Percentiles rank a stretch among this genome's conserved stretches.
Evolutionary conservation across 1,140 invertebrate genomes (phyloP).

Genomic region (Achroia grisella): DNA sequence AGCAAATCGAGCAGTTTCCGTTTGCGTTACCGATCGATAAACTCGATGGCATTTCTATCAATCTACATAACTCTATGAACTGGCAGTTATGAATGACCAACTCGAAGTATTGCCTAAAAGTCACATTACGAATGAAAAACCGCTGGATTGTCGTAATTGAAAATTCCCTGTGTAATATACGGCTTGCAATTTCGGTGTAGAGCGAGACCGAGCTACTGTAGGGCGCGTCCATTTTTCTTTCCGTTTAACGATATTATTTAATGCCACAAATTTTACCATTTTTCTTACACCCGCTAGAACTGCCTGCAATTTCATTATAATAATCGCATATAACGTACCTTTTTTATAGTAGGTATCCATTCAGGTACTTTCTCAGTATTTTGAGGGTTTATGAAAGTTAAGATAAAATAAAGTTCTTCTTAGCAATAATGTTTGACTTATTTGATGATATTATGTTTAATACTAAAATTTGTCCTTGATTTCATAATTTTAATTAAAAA

Average conservation of each 20-base stretch:
- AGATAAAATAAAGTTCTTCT: too few species aligned
- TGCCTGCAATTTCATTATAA: constrained; percentile 66
- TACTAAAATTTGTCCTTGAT: too few species aligned
- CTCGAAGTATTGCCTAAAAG: constrained; percentile 54
- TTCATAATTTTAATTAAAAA: too few species aligned
- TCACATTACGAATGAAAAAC: constrained; percentile 72
- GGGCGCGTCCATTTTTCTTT: constrained; percentile 63
- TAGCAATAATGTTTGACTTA: too few species aligned
- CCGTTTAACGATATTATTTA: constrained; percentile 70
- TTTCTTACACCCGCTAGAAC: constrained; percentile 53
- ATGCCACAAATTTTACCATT: constrained; percentile 69
- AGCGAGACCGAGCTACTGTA: constrained; percentile 34
- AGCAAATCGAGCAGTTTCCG: too few species aligned
- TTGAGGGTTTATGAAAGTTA: too few species aligned
- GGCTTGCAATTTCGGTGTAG: constrained; percentile 62
- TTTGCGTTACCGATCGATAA: too few species aligned
- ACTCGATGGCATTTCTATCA: constrained; percentile 11
- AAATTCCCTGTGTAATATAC: constrained; percentile 70
- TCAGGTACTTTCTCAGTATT: neutral
- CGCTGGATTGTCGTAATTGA: constrained; percentile 69
- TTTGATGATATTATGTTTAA: too few species aligned
- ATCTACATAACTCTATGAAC: constrained; percentile 14
- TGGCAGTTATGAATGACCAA: constrained; percentile 54
- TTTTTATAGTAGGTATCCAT: constrained; percentile 9
- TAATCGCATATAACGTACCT: constrained; percentile 53